These are phyloP conservation scores for Agapostemon virescens DNA, from an alignment of 2,888 invertebrate species.

Conservation along the genomic window DNA sequence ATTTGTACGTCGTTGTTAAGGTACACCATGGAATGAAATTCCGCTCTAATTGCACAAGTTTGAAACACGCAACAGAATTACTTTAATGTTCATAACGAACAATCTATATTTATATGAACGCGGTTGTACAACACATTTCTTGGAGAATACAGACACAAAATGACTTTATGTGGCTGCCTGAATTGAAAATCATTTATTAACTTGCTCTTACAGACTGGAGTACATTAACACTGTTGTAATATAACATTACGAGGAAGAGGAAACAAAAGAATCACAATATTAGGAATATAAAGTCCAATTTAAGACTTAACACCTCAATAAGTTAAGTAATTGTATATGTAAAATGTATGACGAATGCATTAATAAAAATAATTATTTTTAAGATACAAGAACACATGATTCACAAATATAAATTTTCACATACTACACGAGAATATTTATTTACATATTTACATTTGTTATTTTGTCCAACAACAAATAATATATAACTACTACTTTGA, in stretches of 20 bases:
- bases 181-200: constrained; percentile 49
- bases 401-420: constrained; percentile 22
- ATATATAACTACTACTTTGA: constrained; percentile 27
- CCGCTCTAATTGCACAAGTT: constrained; percentile 37
- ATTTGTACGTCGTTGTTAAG: constrained; percentile 39
- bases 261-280: constrained; percentile 57
- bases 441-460: constrained; percentile 28
- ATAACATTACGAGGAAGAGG: constrained; percentile 56
- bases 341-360: constrained; percentile 77
- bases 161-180: constrained; percentile 54
- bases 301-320: constrained; percentile 69
- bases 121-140: constrained; percentile 41
- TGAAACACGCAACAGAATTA: constrained; percentile 28
- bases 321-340: constrained; percentile 75
- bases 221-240: constrained; percentile 62
- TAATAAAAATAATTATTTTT: constrained; percentile 80
- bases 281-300: constrained; percentile 59
- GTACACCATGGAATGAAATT: constrained; percentile 37
- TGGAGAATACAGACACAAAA: constrained; percentile 53
- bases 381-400: constrained; percentile 71
- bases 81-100: constrained; percentile 20
- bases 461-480: neutral
- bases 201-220: constrained; percentile 56
- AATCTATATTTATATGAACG: neutral
- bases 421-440: constrained; percentile 1